Evolutionary conservation across 2,797 vertebrate species (phyloP).

Genomic region (Malacoctenus gilli): DNA sequence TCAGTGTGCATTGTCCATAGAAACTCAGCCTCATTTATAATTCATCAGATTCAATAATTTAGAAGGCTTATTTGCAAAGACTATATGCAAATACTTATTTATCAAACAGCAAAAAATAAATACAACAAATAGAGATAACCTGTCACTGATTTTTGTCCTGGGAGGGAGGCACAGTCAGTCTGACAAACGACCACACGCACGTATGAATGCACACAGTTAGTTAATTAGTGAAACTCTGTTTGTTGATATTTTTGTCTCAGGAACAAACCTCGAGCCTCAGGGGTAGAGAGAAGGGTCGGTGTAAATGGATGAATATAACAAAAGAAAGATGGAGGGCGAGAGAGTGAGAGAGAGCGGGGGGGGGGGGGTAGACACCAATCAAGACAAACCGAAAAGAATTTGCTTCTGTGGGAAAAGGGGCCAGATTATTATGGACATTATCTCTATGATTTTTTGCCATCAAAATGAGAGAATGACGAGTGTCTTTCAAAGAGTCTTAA

Average conservation of each 20-base stretch:
- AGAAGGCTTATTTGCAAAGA: no score
- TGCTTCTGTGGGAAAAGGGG: no score
- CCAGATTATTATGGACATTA: no score
- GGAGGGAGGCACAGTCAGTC: conserved; percentile 42
- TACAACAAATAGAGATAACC: conserved; percentile 64
- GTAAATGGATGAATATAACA: conserved; percentile 43
- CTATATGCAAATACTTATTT: conserved; percentile 64
- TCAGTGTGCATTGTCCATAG: conserved; percentile 44
- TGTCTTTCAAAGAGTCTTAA: no score
- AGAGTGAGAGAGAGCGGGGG: conserved; percentile 21
- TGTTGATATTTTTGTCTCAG: conserved; percentile 71
- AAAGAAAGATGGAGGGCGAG: conserved; percentile 34
- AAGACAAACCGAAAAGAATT: conserved; percentile 20
- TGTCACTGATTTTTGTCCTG: conserved; percentile 60
- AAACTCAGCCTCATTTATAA: conserved; percentile 48
- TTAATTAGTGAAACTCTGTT: conserved; percentile 67
- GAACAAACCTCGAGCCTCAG: conserved; percentile 59
- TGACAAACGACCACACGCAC: conserved; percentile 26
- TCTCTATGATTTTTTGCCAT: no score
- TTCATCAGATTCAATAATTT: conserved; percentile 65
- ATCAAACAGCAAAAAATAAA: conserved; percentile 65
- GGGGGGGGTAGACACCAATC: conserved; percentile 25
- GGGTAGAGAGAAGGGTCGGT: conserved; percentile 46
- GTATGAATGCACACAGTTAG: conserved; percentile 29
- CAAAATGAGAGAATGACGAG: no score